phyloP scores from a whole-genome alignment of 2,797 vertebrate species.

The Peromyscus nudipes region DNA sequence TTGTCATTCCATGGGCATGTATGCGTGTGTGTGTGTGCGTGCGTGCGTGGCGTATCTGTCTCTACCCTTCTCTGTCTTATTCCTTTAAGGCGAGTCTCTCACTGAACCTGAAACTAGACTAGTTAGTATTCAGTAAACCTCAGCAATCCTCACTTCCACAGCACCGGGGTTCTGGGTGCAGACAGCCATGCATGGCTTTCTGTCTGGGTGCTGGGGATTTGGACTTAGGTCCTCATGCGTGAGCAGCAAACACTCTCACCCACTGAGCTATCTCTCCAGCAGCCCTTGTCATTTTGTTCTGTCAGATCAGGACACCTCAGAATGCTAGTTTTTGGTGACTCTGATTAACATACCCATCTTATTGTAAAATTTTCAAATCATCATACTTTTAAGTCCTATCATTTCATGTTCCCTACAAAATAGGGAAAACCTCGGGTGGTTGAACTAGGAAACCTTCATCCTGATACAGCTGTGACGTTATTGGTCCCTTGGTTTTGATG shows the following conservation, averaged over 20 bases:
- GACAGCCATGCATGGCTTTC: background rate
- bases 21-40: background rate
- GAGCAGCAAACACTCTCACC: background rate
- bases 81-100: background rate
- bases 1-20: background rate
- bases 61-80: background rate
- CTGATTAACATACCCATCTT: background rate
- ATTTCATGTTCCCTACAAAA: background rate
- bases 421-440: background rate
- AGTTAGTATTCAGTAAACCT: background rate
- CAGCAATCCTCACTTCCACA: background rate
- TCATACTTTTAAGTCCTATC: background rate
- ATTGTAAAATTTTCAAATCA: background rate
- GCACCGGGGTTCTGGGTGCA: background rate
- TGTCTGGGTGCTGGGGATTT: background rate
- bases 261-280: background rate
- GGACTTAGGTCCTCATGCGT: background rate
- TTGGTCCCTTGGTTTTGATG: background rate
- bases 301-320: background rate
- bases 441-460: background rate
- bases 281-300: background rate
- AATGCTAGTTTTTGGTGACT: background rate
- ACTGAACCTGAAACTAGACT: background rate
- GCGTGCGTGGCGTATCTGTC: background rate
- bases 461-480: background rate